These are phyloP conservation scores for Lochmaea crataegi DNA, from an alignment of 2,888 invertebrate species.

Conservation along the genomic window DNA sequence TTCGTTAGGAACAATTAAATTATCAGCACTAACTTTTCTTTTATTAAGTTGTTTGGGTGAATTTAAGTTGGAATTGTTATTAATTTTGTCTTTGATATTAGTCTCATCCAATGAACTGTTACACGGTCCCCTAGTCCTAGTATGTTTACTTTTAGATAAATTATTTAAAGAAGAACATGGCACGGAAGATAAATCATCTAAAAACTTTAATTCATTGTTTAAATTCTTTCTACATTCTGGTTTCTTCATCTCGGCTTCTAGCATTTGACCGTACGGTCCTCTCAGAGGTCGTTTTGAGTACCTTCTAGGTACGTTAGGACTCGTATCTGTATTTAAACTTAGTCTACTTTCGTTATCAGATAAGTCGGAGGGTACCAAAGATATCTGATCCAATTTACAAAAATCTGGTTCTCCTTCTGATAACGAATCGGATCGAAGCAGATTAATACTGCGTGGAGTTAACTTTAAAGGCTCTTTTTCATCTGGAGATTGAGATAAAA, in stretches of 20 bases:
- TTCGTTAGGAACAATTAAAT: constrained; percentile 52
- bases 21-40: constrained; percentile 65
- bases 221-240: constrained; percentile 69
- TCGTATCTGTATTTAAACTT: constrained; percentile 65
- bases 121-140: constrained; percentile 64
- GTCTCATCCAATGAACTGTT: constrained; percentile 69
- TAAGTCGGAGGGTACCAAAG: constrained; percentile 73
- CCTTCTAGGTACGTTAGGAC: constrained; percentile 70
- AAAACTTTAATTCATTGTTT: constrained; percentile 70
- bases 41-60: constrained; percentile 55
- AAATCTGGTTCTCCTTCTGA: constrained; percentile 79
- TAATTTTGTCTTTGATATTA: constrained; percentile 41
- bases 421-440: constrained; percentile 73
- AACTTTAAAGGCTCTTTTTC: constrained; percentile 70
- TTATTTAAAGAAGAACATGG: constrained; percentile 45
- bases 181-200: constrained; percentile 64
- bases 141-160: constrained; percentile 55
- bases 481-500: constrained; percentile 68
- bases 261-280: constrained; percentile 83
- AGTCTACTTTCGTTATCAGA: constrained; percentile 68
- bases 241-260: constrained; percentile 84
- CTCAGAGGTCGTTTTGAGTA: constrained; percentile 81
- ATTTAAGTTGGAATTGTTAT: constrained; percentile 45
- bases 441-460: constrained; percentile 48
- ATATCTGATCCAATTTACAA: constrained; percentile 65